A percentile compares a stretch with the other conserved stretches of the same genome.
Conservation (phyloP, 2,888 invertebrate species). For the Epicampocera succincta region DNA sequence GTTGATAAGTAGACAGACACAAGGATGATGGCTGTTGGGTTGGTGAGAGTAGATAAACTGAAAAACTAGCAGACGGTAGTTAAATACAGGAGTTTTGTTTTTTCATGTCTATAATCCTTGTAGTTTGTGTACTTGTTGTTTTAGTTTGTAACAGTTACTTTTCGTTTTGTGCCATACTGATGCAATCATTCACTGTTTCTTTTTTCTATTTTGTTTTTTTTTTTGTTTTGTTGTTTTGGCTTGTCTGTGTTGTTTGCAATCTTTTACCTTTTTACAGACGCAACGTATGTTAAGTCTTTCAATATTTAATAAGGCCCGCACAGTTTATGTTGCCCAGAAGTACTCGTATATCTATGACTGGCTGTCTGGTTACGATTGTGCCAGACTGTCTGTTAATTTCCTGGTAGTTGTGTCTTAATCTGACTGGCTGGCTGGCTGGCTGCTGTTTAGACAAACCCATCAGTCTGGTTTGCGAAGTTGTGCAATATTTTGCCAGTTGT, state of each 20-base stretch:
- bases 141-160: background rate
- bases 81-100: constrained; percentile 38
- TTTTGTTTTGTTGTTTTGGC: background rate
- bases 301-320: constrained; percentile 39
- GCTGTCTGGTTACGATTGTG: constrained; percentile 9
- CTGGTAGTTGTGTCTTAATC: constrained; percentile 32
- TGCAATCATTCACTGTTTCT: constrained; percentile 9
- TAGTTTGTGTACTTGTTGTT: constrained; percentile 50
- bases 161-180: constrained; percentile 18
- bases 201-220: no score
- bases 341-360: background rate
- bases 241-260: constrained; percentile 19
- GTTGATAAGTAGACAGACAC: constrained; percentile 37
- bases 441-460: background rate
- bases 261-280: constrained; percentile 9
- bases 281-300: constrained; percentile 35
- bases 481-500: constrained; percentile 64
- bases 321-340: constrained; percentile 36
- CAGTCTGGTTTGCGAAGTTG: constrained; percentile 32
- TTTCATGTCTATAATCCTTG: constrained; percentile 42
- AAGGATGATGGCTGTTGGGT: constrained; percentile 19
- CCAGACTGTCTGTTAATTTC: constrained; percentile 43
- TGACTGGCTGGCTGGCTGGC: constrained; percentile 1
- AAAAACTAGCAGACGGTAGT: constrained; percentile 38
- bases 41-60: background rate